Percentiles rank a stretch among this genome's conserved stretches.
Conservation (phyloP, 2,797 vertebrate species). For the Cottoperca gobio region DNA sequence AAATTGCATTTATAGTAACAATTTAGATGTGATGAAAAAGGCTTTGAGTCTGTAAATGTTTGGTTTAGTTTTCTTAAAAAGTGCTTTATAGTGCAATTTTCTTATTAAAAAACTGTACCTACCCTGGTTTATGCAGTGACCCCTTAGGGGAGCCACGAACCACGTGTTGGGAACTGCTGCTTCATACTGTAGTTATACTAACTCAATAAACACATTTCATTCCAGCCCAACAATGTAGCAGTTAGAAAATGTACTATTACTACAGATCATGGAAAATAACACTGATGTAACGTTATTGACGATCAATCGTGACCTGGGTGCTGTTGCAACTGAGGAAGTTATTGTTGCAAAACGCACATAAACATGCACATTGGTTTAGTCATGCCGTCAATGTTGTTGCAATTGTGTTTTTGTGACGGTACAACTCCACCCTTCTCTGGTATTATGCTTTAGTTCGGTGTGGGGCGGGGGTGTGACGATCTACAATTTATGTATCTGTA, state of each 20-base stretch:
- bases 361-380: background rate
- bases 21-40: too few relatives aligned
- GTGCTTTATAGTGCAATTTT: too few relatives aligned
- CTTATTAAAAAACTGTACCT: too few relatives aligned
- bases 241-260: constrained; percentile 23
- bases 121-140: background rate
- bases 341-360: background rate
- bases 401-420: background rate
- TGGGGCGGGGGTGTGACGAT: too few relatives aligned
- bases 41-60: too few relatives aligned
- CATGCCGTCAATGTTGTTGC: background rate
- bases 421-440: background rate
- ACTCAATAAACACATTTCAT: background rate
- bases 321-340: constrained; percentile 24
- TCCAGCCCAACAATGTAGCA: background rate
- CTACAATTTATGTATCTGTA: background rate
- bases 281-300: background rate
- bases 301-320: background rate
- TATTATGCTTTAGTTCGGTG: background rate
- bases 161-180: background rate
- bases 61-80: too few relatives aligned
- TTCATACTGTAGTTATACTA: background rate
- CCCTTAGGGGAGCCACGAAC: background rate
- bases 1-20: too few relatives aligned
- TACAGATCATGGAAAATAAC: constrained; percentile 24